Conservation (phyloP, 92 coral and sea anemone genomes). For the Bergia puertoricense region DNA sequence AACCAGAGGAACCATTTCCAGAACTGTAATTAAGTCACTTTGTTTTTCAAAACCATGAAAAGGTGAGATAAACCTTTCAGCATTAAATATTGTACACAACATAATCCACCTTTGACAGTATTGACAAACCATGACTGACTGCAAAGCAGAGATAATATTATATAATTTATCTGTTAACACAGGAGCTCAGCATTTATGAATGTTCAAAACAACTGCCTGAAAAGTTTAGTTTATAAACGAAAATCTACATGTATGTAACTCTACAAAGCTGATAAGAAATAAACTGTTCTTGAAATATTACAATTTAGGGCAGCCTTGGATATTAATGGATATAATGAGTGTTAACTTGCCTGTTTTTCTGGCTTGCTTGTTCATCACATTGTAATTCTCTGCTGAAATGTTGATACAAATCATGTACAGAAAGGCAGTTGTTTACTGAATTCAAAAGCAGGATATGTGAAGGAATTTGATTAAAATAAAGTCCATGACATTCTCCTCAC, state of each 20-base stretch:
- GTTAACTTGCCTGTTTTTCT: slow-evolving; percentile 12
- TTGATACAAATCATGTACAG: not conserved
- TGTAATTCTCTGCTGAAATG: not conserved
- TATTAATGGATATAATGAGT: not conserved
- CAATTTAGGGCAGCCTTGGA: no score
- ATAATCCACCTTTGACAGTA: not conserved
- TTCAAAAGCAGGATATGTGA: not conserved
- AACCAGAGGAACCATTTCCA: no score
- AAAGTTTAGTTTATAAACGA: not conserved
- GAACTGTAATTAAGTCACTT: no score
- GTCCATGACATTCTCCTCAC: slow-evolving; percentile 29
- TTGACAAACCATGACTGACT: not conserved
- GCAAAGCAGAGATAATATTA: not conserved
- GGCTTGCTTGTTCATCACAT: not conserved
- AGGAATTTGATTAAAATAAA: slow-evolving; percentile 28
- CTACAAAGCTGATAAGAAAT: slow-evolving; percentile 7
- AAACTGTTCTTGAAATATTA: not conserved
- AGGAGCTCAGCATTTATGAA: no score
- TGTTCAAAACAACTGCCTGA: not conserved
- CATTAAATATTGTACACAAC: not conserved
- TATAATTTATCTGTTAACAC: not conserved
- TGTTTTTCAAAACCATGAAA: no score
- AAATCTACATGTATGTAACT: not conserved
- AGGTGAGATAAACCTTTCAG: not conserved
- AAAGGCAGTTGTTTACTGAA: not conserved